Evolutionary conservation across 2,888 invertebrate genomes (phyloP), one percentile per base, ranked within the genome.

Genomic region (Ophion ellenae): DNA sequence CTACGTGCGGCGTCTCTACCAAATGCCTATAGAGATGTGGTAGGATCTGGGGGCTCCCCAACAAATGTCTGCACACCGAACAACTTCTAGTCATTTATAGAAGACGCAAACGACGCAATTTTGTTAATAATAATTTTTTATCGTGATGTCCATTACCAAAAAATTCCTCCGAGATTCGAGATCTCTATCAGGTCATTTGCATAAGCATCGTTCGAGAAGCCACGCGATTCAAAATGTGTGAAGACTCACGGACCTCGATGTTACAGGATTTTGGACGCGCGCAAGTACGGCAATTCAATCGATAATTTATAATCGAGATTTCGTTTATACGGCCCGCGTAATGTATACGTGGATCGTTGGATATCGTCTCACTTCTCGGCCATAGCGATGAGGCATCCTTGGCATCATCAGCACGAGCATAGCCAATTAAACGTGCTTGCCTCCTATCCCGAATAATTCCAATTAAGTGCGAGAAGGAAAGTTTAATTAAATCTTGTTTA

Each of bases 401-500:
- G 69, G 47, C 79, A 80, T 76, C 81, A 76, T 57, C 73, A 73
- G 78, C 73, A 74, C 66, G 45, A 77, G 81, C 83, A 86, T 81
- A 78, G 81, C 83, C 86, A 86, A 86, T 86, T 83, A 83, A 86
- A 78, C 86, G 86, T 86, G 81, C 77, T 70, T 70, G 77, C 85
- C 77, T 74, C 74, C 83, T 64, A 75, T 70, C 87, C 86, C 87
- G 85, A 90, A 90, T 90, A 89, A 90, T 89, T 86, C 88, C 89
- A 89, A 89, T 90, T 89, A 90, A 89, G 87, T 81, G 87, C 81
- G 83, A 76, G 76, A 79, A 81, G 88, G 82, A 87, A 90, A 89
- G 89, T 90, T 90, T 89, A 90, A 90, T 90, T 89, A 90, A 90
- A 89, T 89, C 88, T 87, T 83, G 89, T 90, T 83, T 89, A 87